phyloP scores from a whole-genome alignment of 1,140 invertebrate species.

The Drosophila sproati region DNA sequence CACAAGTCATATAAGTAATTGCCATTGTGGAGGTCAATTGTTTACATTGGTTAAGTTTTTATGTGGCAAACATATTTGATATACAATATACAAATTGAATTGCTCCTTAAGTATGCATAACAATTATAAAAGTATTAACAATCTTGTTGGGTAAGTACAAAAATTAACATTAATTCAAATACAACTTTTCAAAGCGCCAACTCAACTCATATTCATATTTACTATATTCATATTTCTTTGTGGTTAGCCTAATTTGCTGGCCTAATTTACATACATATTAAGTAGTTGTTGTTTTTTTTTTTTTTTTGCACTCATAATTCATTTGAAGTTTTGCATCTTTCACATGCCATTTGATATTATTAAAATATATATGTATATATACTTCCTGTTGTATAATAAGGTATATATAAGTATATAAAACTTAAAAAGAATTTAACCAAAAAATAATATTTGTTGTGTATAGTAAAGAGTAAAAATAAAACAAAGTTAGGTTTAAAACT shows the following conservation, averaged over 20 bases:
- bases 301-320: slow-evolving; percentile 16
- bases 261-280: slow-evolving; percentile 38
- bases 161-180: slow-evolving; percentile 24
- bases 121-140: background rate
- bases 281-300: slow-evolving; percentile 11
- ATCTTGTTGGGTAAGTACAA: slow-evolving; percentile 26
- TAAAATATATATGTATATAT: slow-evolving; percentile 53
- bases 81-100: background rate
- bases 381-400: slow-evolving; percentile 35
- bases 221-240: slow-evolving; percentile 29
- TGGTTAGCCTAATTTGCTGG: slow-evolving; percentile 49
- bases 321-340: slow-evolving; percentile 24
- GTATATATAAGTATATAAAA: slow-evolving; percentile 57
- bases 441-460: slow-evolving; percentile 56
- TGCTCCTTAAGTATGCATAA: slow-evolving; percentile 10
- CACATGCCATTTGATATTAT: slow-evolving; percentile 41
- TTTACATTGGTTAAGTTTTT: background rate
- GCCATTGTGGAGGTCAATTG: slow-evolving; percentile 19
- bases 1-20: slow-evolving; percentile 25
- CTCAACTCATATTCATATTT: slow-evolving; percentile 28
- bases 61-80: background rate
- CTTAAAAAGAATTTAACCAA: slow-evolving; percentile 80
- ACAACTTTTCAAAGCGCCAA: slow-evolving; percentile 59
- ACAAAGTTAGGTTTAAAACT: slow-evolving; percentile 60
- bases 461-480: slow-evolving; percentile 43